Evolutionary conservation across 2,113 vertebrate genomes (phyloP).

Genomic region (Stercorarius parasiticus): DNA sequence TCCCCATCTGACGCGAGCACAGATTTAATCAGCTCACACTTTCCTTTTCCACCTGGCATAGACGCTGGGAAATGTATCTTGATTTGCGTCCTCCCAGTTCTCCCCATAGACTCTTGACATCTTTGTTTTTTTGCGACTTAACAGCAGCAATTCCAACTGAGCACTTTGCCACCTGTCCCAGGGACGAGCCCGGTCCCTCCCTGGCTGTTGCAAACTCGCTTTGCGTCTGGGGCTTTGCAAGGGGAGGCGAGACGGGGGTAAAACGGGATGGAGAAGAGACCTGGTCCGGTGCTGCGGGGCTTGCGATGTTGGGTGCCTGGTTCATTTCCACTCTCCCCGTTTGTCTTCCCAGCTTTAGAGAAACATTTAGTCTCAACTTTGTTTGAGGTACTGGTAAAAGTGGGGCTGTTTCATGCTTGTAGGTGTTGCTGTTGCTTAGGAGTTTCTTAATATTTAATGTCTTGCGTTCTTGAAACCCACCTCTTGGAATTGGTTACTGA

Average conservation of each 20-base stretch:
- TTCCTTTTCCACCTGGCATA: conserved; percentile 42
- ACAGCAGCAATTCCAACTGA: background rate
- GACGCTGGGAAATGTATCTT: conserved; percentile 19
- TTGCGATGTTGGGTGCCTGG: too few relatives aligned
- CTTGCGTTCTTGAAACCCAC: background rate
- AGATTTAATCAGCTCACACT: conserved; percentile 48
- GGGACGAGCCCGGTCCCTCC: background rate
- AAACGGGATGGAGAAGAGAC: background rate
- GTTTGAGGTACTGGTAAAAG: background rate
- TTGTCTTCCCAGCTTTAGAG: background rate
- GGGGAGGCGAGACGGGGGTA: too few relatives aligned
- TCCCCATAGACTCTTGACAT: conserved; percentile 21
- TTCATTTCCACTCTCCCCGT: accelerated
- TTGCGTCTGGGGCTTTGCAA: background rate
- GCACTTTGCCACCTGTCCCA: conserved; percentile 16
- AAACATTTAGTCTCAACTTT: background rate
- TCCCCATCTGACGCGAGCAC: conserved; percentile 27
- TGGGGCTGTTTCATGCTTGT: background rate
- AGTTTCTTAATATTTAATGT: conserved; percentile 22
- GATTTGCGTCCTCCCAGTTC: conserved; percentile 26
- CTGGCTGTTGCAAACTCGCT: background rate
- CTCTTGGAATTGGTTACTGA: background rate
- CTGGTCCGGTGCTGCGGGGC: accelerated
- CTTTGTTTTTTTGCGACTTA: conserved; percentile 41
- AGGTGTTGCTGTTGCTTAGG: background rate